These are phyloP conservation scores for Scaptomyza parva DNA, from an alignment of 2,888 invertebrate genomes.

Conservation along the genomic window DNA sequence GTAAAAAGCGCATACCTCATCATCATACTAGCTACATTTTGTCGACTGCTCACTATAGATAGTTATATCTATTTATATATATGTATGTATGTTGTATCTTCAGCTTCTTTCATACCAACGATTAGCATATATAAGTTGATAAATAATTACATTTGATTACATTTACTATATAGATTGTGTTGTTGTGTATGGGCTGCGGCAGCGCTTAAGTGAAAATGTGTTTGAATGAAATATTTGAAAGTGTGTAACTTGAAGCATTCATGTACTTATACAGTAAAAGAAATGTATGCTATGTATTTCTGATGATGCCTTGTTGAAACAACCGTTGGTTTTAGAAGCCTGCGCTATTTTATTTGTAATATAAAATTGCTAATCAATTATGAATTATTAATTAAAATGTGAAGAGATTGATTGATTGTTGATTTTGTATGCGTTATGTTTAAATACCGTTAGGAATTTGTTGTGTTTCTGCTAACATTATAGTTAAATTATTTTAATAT, in stretches of 20 bases:
- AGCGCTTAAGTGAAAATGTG: slow-evolving; percentile 28
- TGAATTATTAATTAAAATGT: slow-evolving; percentile 43
- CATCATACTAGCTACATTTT: slow-evolving; percentile 65
- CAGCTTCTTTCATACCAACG: slow-evolving; percentile 23
- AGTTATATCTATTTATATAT: slow-evolving; percentile 18
- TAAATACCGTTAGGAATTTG: slow-evolving; percentile 42
- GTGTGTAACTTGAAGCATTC: slow-evolving; percentile 4
- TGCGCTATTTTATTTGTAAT: slow-evolving; percentile 22
- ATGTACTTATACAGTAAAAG: slow-evolving; percentile 1
- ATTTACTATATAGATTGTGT: slow-evolving; percentile 25
- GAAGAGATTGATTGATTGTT: slow-evolving; percentile 28
- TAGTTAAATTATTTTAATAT: slow-evolving; percentile 48
- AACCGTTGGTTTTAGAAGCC: slow-evolving; percentile 38
- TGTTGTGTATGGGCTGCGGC: slow-evolving; percentile 22
- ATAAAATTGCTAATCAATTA: slow-evolving; percentile 44
- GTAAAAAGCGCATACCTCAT: slow-evolving; percentile 70
- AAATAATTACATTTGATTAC: slow-evolving; percentile 34
- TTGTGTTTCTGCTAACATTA: slow-evolving; percentile 48
- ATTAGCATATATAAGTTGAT: slow-evolving; percentile 14
- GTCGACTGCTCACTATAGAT: slow-evolving; percentile 48
- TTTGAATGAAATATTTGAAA: slow-evolving; percentile 13
- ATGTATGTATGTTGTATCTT: slow-evolving; percentile 14
- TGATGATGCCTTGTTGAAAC: slow-evolving; percentile 44
- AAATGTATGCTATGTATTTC: slow-evolving; percentile 7
- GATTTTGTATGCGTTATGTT: slow-evolving; percentile 33